Conservation (phyloP, 2,888 invertebrate species). For the Andrena flavipes region DNA sequence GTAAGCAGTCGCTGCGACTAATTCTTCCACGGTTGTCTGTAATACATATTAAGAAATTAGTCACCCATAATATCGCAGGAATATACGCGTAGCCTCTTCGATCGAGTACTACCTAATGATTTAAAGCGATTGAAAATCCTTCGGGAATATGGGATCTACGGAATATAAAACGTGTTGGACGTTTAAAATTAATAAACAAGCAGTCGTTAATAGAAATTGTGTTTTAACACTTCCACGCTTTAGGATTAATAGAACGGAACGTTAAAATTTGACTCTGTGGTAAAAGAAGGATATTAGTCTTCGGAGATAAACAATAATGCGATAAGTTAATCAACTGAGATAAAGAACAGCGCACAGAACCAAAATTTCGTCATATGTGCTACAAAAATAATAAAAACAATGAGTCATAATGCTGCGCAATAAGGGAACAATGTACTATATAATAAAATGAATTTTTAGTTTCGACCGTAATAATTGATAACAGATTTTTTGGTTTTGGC, state of each 20-base stretch:
- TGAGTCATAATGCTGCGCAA: not conserved
- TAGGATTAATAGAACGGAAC: slow-evolving; percentile 2
- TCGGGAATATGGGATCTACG: not conserved
- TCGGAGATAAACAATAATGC: slow-evolving; percentile 8
- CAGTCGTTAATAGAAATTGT: slow-evolving; percentile 17
- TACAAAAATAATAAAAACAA: not conserved
- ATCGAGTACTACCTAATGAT: not conserved
- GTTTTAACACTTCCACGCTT: not conserved
- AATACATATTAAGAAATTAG: slow-evolving; percentile 36
- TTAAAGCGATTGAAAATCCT: not conserved
- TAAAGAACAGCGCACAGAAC: slow-evolving; percentile 6
- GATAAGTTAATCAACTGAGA: slow-evolving; percentile 18
- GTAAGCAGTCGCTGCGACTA: slow-evolving; percentile 96
- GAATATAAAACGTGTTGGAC: not conserved
- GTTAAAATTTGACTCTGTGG: slow-evolving; percentile 56
- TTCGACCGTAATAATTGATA: no score
- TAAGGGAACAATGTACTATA: not conserved
- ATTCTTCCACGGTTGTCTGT: slow-evolving; percentile 94
- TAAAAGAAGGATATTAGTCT: slow-evolving; percentile 70
- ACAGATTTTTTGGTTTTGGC: no score
- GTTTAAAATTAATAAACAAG: not conserved
- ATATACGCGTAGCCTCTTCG: not conserved
- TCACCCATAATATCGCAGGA: not conserved
- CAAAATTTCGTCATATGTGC: no score
- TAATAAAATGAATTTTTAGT: no score